Percentiles rank a stretch among this genome's conserved stretches.
These are phyloP conservation scores for Orchestes rusci DNA, from an alignment of 2,888 invertebrate species.

Conservation along the genomic window DNA sequence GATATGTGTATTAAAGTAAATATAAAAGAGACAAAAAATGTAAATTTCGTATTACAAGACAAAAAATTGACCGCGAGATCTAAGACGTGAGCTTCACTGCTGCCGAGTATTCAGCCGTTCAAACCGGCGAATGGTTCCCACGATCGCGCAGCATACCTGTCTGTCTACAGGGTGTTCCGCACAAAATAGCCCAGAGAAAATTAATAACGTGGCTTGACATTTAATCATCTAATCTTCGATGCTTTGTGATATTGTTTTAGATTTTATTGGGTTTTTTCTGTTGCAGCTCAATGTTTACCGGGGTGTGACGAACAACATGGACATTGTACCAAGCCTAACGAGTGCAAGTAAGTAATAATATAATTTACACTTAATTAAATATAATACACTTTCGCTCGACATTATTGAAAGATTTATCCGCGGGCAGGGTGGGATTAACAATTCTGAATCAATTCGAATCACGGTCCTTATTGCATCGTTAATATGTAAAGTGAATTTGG, in stretches of 20 bases:
- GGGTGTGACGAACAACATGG: slow-evolving; percentile 90
- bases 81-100: slow-evolving; percentile 43
- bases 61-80: slow-evolving; percentile 43
- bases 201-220: slow-evolving; percentile 20
- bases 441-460: too few relatives aligned
- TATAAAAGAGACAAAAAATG: slow-evolving; percentile 32
- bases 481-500: slow-evolving; percentile 11
- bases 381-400: too few relatives aligned
- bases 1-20: slow-evolving; percentile 21
- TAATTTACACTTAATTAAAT: too few relatives aligned
- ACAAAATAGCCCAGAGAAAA: slow-evolving; percentile 19
- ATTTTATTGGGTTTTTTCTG: slow-evolving; percentile 32
- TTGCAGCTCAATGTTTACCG: slow-evolving; percentile 85
- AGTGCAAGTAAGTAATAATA: slow-evolving; percentile 94
- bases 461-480: too few relatives aligned
- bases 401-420: too few relatives aligned
- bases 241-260: slow-evolving; percentile 3
- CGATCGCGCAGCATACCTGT: slow-evolving; percentile 44
- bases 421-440: too few relatives aligned
- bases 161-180: slow-evolving; percentile 39
- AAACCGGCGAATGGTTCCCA: slow-evolving; percentile 42
- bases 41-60: slow-evolving; percentile 41
- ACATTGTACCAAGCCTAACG: slow-evolving; percentile 84
- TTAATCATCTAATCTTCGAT: slow-evolving; percentile 17
- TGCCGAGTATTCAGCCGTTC: slow-evolving; percentile 39